phyloP scores from a whole-genome alignment of 1,140 invertebrate species.

The Maniola jurtina region DNA sequence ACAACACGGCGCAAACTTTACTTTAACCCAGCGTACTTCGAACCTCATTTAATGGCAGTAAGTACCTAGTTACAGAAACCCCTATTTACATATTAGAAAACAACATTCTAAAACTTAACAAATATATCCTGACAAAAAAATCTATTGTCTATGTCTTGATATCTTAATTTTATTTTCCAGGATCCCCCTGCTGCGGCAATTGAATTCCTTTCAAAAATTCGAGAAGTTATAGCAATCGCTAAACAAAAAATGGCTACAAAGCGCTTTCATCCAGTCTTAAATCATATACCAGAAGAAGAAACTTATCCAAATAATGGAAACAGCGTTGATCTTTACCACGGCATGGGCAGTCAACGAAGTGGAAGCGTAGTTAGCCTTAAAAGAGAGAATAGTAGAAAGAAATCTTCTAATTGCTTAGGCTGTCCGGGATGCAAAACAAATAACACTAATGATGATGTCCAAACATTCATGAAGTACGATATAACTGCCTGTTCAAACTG shows the following conservation, averaged over 20 bases:
- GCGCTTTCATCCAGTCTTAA: slow-evolving; percentile 87
- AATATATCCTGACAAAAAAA: neutral
- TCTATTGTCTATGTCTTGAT: no score
- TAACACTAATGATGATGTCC: slow-evolving; percentile 52
- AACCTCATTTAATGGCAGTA: slow-evolving; percentile 89
- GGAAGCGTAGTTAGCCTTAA: slow-evolving; percentile 79
- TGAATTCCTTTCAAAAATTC: slow-evolving; percentile 91
- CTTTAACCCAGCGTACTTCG: slow-evolving; percentile 93
- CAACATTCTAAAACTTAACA: neutral
- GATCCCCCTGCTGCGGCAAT: slow-evolving; percentile 91
- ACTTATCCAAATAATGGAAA: slow-evolving; percentile 69
- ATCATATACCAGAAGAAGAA: slow-evolving; percentile 90
- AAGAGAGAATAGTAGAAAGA: slow-evolving; percentile 79
- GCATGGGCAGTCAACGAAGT: slow-evolving; percentile 76
- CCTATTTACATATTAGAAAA: no score
- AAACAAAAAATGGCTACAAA: slow-evolving; percentile 92
- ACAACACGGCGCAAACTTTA: slow-evolving; percentile 88
- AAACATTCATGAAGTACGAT: slow-evolving; percentile 67
- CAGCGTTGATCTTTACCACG: slow-evolving; percentile 67
- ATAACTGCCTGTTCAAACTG: slow-evolving; percentile 76
- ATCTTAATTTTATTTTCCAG: slow-evolving; percentile 73
- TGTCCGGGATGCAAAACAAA: slow-evolving; percentile 82
- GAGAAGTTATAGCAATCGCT: slow-evolving; percentile 92
- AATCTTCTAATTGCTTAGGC: slow-evolving; percentile 78
- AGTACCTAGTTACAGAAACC: slow-evolving; percentile 47